Evolutionary conservation across 2,113 vertebrate species (phyloP).

Genomic region (Lepus timidus): DNA sequence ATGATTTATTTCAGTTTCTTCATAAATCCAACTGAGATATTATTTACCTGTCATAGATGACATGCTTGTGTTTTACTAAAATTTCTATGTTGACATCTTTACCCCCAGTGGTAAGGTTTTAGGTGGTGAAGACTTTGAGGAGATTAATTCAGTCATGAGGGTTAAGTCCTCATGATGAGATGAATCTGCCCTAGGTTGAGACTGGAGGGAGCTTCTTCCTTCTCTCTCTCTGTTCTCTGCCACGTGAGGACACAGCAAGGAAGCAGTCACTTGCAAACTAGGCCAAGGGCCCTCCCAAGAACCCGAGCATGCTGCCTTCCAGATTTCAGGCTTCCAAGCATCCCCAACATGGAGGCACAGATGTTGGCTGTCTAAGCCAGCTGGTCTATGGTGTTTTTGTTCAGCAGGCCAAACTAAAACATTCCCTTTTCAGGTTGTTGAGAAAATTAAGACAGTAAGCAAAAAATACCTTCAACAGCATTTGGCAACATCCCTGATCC

Average conservation of each 20-base stretch:
- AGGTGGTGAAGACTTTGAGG: background rate
- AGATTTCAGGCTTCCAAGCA: background rate
- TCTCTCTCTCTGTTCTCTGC: background rate
- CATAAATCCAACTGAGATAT: background rate
- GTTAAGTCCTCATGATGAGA: background rate
- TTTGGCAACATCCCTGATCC: constrained; percentile 3
- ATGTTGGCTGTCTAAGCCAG: background rate
- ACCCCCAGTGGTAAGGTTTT: background rate
- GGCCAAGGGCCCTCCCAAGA: background rate
- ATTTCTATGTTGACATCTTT: background rate
- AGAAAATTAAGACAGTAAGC: constrained; percentile 49
- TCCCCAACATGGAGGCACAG: background rate
- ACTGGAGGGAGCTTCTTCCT: background rate
- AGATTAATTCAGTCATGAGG: background rate
- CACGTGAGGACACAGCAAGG: background rate
- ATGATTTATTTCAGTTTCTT: constrained; percentile 17
- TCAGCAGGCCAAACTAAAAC: background rate
- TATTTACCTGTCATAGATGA: background rate
- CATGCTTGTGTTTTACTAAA: background rate
- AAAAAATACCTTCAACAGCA: background rate
- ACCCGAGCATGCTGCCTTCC: background rate
- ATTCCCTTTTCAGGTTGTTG: background rate
- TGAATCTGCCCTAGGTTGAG: background rate
- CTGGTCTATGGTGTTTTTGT: background rate
- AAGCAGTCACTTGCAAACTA: background rate